Base-by-base conservation (phyloP, 2,888 invertebrate species). In the Acanthacorydalis orientalis region DNA sequence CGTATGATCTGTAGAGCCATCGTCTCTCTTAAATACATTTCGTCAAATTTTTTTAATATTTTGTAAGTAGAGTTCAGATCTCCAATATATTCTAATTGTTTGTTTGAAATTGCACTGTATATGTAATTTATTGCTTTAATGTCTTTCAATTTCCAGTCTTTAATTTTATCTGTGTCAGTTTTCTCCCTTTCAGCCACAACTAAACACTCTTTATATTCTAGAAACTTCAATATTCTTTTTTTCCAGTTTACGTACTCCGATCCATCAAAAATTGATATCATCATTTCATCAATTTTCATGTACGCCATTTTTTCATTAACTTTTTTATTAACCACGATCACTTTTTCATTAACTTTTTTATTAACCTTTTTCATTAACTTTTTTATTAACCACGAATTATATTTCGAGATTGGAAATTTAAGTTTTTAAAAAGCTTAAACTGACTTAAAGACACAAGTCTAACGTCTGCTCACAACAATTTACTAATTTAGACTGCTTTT, bases 181-280 rank as follows among this genome's bases (percentile, higher is more conserved):
- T 31, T 39, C 41, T 31, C 32, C 47, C 49, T 41, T 12, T 7
- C 46, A 10, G 42, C 39, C 16, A 16, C 44, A 41, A 42, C 49
- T 45, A 43, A 12, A 31, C 52, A 53, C 15, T 50, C 38, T 50
- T 53, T 51, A 12, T 46, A 47, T 16, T 50, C 46, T 4, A 43
- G 45, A 37, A 51, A 49, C 32, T 43, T 46, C 4, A 51, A 14
- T 12, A 52, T 42, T 51, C 53, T 48, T 14, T 35, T 44, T 44
- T 52, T 53, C 51, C 53, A 53, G 9, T 48, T 52, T 16, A 37
- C 23, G 34, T 51, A 53, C 33, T 52, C 49, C 4, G 46, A 4
- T 9, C 51, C 53, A 50, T 52, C 49, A 46, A 53, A 53, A n/a
- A 53, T 31, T 15, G 48, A 51, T 15, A 53, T 51, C 4, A 31